Evolutionary conservation across 2,888 invertebrate genomes (phyloP).

Genomic region (Smittia aterrima): DNA sequence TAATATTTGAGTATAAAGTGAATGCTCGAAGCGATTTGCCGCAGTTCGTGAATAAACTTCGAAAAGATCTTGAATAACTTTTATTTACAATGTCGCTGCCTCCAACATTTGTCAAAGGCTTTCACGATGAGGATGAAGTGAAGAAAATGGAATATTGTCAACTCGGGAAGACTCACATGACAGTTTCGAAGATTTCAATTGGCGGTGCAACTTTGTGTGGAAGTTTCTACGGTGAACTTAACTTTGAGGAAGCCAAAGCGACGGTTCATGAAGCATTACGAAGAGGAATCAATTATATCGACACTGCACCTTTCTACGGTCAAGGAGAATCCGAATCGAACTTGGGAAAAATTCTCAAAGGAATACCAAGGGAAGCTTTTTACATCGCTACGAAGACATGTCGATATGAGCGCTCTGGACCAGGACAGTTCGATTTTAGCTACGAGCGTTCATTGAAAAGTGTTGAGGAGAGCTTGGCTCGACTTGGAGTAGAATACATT

Average conservation of each 20-base stretch:
- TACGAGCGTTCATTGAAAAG: constrained; percentile 70
- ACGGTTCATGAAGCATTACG: constrained; percentile 70
- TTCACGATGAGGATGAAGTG: constrained; percentile 62
- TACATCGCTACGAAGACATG: constrained; percentile 92
- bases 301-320: constrained; percentile 92
- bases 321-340: constrained; percentile 79
- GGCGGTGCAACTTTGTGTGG: constrained; percentile 74
- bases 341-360: constrained; percentile 77
- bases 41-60: neutral
- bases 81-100: constrained; percentile 55
- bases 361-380: constrained; percentile 76
- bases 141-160: constrained; percentile 68
- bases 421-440: constrained; percentile 84
- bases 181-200: constrained; percentile 68
- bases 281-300: constrained; percentile 85
- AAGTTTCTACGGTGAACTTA: constrained; percentile 66
- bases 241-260: constrained; percentile 65
- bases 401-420: constrained; percentile 69
- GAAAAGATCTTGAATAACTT: constrained; percentile 12
- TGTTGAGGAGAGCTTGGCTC: constrained; percentile 70
- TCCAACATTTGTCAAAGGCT: constrained; percentile 63
- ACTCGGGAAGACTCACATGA: constrained; percentile 71
- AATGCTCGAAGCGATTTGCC: neutral
- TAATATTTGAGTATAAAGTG: neutral
- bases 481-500: constrained; percentile 75